Evolutionary conservation across 92 coral and sea anemone genomes (phyloP), one percentile per base, ranked within the genome.

Genomic region (Zoanthus solanderi): DNA sequence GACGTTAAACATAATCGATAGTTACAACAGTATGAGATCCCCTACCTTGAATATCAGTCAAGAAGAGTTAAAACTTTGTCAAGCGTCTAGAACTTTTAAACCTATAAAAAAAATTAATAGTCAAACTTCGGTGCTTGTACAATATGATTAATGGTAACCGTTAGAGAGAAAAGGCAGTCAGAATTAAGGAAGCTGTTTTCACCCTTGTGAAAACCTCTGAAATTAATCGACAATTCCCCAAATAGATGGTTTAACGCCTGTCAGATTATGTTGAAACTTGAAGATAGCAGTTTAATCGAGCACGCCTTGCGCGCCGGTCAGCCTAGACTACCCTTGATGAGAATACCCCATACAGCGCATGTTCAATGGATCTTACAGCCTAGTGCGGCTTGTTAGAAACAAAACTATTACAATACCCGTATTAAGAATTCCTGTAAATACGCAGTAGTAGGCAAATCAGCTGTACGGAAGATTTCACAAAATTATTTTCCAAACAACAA

Each of bases 401-500:
- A 81, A 81, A 66, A 81, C 63, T 65, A 66, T 81, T 81, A 81
- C 85, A 81, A 81, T 81, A 60, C 56, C 78, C 72, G 86, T 71
- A 75, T 92, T 89, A 75, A 74, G 92, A 88, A 88, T 91, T 91
- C 90, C 72, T 50, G 90, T 79, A 88, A 79, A 88, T 83, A 88
- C 54, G 42, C 42, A 15, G 57, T 44, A 63, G 77, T 75, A 29
- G 76, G 67, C 80, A 84, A 88, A 66, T 57, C 85, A 82, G 86
- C 80, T 80, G 72, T 79, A 78, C 68, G 76, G 75, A 71, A 68
- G 42, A 78, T 53, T 77, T 77, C 56, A 82, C 63, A 57, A 67
- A 87, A 45, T 73, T 60, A 45, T 83, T 80, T 42, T 72, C 85
- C 31, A 73, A 82, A 87, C 88, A 52, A 85, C 83, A 32, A 83